phyloP scores from a whole-genome alignment of 2,113 vertebrate species.

The Mormyrus iriodes region DNA sequence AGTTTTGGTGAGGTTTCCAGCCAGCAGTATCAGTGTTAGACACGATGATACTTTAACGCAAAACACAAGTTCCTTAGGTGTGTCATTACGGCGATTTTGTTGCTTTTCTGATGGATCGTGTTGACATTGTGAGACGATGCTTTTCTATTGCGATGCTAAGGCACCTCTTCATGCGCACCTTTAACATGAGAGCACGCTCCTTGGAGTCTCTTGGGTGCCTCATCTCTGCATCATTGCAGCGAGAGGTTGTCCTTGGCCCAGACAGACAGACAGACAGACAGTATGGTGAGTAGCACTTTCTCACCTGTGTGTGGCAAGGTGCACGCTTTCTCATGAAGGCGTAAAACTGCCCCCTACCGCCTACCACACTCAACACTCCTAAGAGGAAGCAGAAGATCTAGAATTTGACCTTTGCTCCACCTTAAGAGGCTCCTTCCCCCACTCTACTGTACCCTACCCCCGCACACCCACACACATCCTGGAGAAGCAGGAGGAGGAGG shows the following conservation, averaged over 20 bases:
- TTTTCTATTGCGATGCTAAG: neutral
- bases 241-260: neutral
- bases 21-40: neutral
- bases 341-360: neutral
- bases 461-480: neutral
- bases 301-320: neutral
- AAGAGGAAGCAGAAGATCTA: neutral
- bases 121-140: neutral
- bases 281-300: neutral
- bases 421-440: neutral
- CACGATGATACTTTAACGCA: neutral
- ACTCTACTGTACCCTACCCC: neutral
- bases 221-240: neutral
- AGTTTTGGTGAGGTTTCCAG: constrained; percentile 9
- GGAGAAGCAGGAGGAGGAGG: neutral
- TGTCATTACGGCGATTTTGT: neutral
- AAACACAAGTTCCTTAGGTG: neutral
- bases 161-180: neutral
- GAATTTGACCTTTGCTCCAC: neutral
- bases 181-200: neutral
- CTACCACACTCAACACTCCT: neutral
- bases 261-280: neutral
- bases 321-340: neutral
- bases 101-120: neutral
- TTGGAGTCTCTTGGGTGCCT: neutral